Evolutionary conservation across 2,113 vertebrate genomes (phyloP).

Genomic region (Amia ocellicauda): DNA sequence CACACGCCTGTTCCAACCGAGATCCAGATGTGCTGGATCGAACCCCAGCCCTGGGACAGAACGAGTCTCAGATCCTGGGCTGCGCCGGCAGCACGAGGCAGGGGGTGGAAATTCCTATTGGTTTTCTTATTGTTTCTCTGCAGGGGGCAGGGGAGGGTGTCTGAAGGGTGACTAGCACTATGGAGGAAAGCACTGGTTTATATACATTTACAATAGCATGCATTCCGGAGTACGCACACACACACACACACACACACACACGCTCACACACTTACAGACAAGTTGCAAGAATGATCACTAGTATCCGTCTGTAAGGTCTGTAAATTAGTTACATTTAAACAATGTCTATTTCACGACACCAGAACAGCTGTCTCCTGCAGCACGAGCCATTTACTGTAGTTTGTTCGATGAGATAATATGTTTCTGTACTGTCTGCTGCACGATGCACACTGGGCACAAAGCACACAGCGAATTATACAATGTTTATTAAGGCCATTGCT

Average conservation of each 20-base stretch:
- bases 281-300: too few species aligned
- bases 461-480: not conserved
- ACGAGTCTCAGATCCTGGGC: not conserved
- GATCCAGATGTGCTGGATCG: constrained; percentile 28
- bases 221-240: too few species aligned
- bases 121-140: not conserved
- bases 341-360: too few species aligned
- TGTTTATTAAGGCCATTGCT: not conserved
- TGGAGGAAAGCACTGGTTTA: too few species aligned
- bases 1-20: not conserved
- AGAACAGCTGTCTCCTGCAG: too few species aligned
- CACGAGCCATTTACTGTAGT: not conserved
- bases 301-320: too few species aligned
- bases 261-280: too few species aligned
- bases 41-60: constrained; percentile 6
- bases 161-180: too few species aligned
- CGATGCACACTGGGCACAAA: not conserved
- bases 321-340: too few species aligned
- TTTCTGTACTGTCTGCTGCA: not conserved
- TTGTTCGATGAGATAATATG: not conserved
- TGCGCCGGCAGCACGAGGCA: not conserved
- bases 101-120: constrained; percentile 8
- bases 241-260: too few species aligned
- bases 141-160: too few species aligned
- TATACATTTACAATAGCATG: too few species aligned